Evolutionary conservation across 2,888 invertebrate species (phyloP).

Genomic region (Corythucha ciliata): DNA sequence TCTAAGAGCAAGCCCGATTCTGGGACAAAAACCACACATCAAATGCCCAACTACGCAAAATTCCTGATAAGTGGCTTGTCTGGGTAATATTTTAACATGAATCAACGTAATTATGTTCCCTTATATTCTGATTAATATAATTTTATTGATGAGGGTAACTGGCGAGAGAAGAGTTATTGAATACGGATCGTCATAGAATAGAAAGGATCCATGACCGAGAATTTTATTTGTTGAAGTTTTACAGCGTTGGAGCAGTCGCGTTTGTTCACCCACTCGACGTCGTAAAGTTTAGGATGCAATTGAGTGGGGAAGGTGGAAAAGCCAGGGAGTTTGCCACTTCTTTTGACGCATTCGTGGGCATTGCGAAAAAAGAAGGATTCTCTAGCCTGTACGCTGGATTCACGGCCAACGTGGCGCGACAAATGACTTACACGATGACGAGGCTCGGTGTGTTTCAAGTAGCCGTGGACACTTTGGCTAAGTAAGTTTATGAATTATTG

Average conservation of each 20-base stretch:
- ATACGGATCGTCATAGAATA: background rate
- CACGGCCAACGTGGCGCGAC: slow-evolving; percentile 82
- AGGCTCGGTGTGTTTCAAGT: slow-evolving; percentile 88
- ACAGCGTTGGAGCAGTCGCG: slow-evolving; percentile 61
- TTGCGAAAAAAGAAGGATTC: slow-evolving; percentile 79
- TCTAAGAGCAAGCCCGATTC: slow-evolving; percentile 4
- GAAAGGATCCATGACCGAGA: background rate
- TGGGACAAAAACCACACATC: background rate
- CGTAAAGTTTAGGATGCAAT: slow-evolving; percentile 95
- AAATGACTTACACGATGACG: slow-evolving; percentile 95
- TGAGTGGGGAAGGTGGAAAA: slow-evolving; percentile 66
- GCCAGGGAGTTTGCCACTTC: slow-evolving; percentile 65
- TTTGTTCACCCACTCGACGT: slow-evolving; percentile 95
- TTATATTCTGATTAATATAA: background rate
- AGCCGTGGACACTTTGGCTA: slow-evolving; percentile 47
- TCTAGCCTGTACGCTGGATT: slow-evolving; percentile 80
- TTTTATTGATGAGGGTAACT: slow-evolving; percentile 5
- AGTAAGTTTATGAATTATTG: background rate
- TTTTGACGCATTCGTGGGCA: slow-evolving; percentile 64
- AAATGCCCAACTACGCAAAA: slow-evolving; percentile 27
- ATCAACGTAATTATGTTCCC: background rate
- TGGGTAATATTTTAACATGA: slow-evolving; percentile 16
- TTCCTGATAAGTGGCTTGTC: slow-evolving; percentile 27
- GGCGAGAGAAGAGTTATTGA: background rate
- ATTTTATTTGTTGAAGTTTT: background rate